Percentiles rank a stretch among this genome's conserved stretches.
These are phyloP conservation scores for Heliconius aoede DNA, from an alignment of 2,888 invertebrate species.

Conservation along the genomic window DNA sequence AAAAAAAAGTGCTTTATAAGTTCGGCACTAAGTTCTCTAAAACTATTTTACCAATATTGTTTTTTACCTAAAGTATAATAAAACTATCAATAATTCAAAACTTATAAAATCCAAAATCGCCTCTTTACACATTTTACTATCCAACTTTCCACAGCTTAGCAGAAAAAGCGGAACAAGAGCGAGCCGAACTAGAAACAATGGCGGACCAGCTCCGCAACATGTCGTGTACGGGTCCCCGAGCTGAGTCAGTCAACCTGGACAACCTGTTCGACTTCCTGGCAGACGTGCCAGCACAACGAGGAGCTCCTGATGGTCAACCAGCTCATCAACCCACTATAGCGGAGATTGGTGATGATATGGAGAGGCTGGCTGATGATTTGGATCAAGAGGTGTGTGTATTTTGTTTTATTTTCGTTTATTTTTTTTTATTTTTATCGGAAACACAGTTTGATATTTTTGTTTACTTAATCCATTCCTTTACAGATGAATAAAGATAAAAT, in stretches of 20 bases:
- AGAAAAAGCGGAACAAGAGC: slow-evolving; percentile 86
- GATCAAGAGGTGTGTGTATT: slow-evolving; percentile 87
- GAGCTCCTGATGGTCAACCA: slow-evolving; percentile 79
- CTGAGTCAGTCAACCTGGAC: slow-evolving; percentile 93
- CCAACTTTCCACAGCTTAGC: slow-evolving; percentile 74
- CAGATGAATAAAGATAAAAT: too few relatives aligned
- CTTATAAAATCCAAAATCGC: too few relatives aligned
- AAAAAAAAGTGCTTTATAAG: too few relatives aligned
- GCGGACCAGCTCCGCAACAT: slow-evolving; percentile 75
- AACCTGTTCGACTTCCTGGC: slow-evolving; percentile 95
- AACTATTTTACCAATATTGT: too few relatives aligned
- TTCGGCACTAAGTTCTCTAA: too few relatives aligned
- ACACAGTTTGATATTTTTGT: too few relatives aligned
- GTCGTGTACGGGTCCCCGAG: slow-evolving; percentile 67
- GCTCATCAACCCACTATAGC: slow-evolving; percentile 87
- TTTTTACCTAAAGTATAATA: too few relatives aligned
- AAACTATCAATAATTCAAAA: too few relatives aligned
- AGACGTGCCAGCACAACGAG: slow-evolving; percentile 85
- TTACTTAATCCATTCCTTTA: neutral
- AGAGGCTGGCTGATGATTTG: slow-evolving; percentile 90
- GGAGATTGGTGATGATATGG: slow-evolving; percentile 93
- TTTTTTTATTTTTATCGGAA: neutral
- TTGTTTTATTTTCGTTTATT: neutral
- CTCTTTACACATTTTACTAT: neutral
- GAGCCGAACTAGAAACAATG: slow-evolving; percentile 81